These are phyloP conservation scores for Phymastichus coffea DNA, from an alignment of 1,140 invertebrate species.

Conservation along the genomic window DNA sequence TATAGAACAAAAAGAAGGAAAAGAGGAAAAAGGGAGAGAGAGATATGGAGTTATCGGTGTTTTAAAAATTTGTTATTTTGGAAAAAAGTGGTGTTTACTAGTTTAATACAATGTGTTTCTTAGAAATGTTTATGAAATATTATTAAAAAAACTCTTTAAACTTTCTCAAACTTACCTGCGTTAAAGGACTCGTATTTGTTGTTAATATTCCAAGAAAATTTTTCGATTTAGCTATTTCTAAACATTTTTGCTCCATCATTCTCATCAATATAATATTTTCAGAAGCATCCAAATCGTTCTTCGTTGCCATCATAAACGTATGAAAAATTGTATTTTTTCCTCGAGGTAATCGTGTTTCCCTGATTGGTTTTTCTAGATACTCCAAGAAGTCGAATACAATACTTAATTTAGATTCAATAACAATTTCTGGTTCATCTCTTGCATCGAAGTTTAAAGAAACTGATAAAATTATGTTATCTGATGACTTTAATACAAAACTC, in stretches of 20 bases:
- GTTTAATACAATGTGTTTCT: too few species aligned
- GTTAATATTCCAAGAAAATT: slow-evolving; percentile 77
- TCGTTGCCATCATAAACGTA: slow-evolving; percentile 84
- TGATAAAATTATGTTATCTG: slow-evolving; percentile 57
- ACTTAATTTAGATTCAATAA: slow-evolving; percentile 64
- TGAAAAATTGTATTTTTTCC: slow-evolving; percentile 73
- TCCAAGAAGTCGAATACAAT: slow-evolving; percentile 81
- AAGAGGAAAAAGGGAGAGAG: too few species aligned
- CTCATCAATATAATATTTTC: slow-evolving; percentile 78
- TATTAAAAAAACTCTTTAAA: too few species aligned
- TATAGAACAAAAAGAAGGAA: too few species aligned
- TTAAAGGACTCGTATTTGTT: slow-evolving; percentile 82
- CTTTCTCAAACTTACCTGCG: too few species aligned
- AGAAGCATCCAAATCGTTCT: slow-evolving; percentile 60
- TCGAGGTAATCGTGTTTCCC: slow-evolving; percentile 63
- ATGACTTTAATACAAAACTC: slow-evolving; percentile 68
- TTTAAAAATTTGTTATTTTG: too few species aligned
- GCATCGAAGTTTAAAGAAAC: slow-evolving; percentile 78
- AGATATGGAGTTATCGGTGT: too few species aligned
- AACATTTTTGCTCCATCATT: slow-evolving; percentile 73
- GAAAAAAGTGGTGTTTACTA: too few species aligned
- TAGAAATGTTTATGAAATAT: too few species aligned
- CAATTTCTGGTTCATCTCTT: slow-evolving; percentile 72
- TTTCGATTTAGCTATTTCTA: slow-evolving; percentile 64
- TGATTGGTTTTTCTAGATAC: slow-evolving; percentile 70